Evolutionary conservation across 2,113 vertebrate species (phyloP), one percentile per base, ranked within the genome.

Genomic region (Marmota monax): DNA sequence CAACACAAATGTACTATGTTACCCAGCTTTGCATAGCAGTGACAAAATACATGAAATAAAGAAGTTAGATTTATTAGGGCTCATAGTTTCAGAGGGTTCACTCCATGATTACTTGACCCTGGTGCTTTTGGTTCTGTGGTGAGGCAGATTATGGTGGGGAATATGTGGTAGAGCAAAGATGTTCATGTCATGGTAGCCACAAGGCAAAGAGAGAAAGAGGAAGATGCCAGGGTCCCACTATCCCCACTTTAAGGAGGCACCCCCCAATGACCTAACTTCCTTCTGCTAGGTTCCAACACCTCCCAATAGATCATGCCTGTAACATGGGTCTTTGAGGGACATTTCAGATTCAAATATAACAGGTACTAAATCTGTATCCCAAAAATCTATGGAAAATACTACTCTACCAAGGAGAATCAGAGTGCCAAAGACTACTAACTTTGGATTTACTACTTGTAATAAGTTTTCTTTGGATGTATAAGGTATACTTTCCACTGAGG

Each of bases 351-450:
- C 45, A 39, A 67, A 34, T 27, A 56, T 13, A 39, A 88, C 39
- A 94, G 0, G 34, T 45, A 83, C 6, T 72, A 82, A 88, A 90
- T 3, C 7, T 74, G 9, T 39, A 69, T 76, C 22, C 85, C 58
- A 48, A 96, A 39, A 82, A 65, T 37, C 2, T 39, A 20, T 3
- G 4, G 42, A 92, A 63, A 93, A 45, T n/a, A 85, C 61, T 63
- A 56, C 51, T 51, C 48, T 48, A 67, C 20, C 22, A 7, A 51
- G 32, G 96, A 90, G 8, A 84, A 88, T 61, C 37, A 56, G 23
- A 14, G 29, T 90, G 37, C 61, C 58, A 90, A 70, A 58, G n/a
- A 83, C 94, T 90, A 67, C 29, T 82, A 69, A 90, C 27, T 96
- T 65, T 85, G 20, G 4, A 84, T 87, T 83, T 89, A 94, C 1